Evolutionary conservation across 2,797 vertebrate genomes (phyloP), one percentile per base, ranked within the genome.

Genomic region (Tangara arthus): DNA sequence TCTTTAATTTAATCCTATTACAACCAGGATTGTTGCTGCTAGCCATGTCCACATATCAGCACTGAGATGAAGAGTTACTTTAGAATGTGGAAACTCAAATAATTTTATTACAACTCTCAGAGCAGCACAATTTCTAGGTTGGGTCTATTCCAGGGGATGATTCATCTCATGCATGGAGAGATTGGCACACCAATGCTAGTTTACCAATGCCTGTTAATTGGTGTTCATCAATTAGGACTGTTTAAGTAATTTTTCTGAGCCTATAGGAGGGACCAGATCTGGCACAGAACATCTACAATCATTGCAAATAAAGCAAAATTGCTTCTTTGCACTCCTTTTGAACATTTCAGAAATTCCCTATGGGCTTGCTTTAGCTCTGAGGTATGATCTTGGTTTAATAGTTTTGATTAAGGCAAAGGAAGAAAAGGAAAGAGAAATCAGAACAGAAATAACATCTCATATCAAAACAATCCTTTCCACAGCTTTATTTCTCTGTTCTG

Each of bases 1-100:
- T 82, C 49, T 17, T 84, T 92, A 76, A 93, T 93, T 90, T 92
- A 84, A 92, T 90, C 78, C 64, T 80, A 39, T 89, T 85, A 82
- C 56, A 87, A 44, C 8, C 27, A 65, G 19, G 28, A 60, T 68
- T 77, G 61, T 35, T 92, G 60, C 88, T 65, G 34, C 24, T 76
- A 77, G 63, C 71, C 37, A 39, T 20, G 53, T 77, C 83, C 42
- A 46, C 39, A 64, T 72, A 69, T 65, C 85, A 87, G 49, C 61
- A 71, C 56, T 35, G 50, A 71, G 30, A 85, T 1, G 24, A 69
- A 92, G 28, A 77, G 52, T 73, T 87, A 68, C 87, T 93, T 80
- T 65, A 80, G 78, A 91, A 80, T 30, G 10, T 11, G 7, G 26
- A 53, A 90, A 77, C 20, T 52, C 49, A 78, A 59, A 71, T 75